Evolutionary conservation across 2,797 vertebrate species (phyloP), one percentile per base, ranked within the genome.

Genomic region (Clarias platycephalus): DNA sequence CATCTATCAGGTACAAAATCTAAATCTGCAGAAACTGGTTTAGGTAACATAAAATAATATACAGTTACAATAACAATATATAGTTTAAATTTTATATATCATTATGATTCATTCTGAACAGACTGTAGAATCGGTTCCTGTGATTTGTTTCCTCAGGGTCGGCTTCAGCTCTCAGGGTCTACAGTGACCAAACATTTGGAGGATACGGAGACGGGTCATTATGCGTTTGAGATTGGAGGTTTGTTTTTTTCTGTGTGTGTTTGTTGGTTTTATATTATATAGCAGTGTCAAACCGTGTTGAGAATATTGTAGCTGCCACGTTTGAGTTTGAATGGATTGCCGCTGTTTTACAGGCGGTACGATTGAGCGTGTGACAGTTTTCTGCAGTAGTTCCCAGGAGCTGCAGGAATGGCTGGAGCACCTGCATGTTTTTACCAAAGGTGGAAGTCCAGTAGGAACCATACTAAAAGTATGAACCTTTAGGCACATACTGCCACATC

Each of bases 371-470:
- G 89, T 95, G 71, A 95, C 94, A 0, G 96, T 99, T 76, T 95
- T 95, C 90, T 99, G 98, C 92, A 94, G 87, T 88, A 96, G 89
- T 90, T 92, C 92, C 79, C 96, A 96, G 87, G 98, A 99, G 83
- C 92, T 97, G 85, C 96, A 98, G 0, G 97, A 99, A 26, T 99
- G 98, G 98, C 91, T 99, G 1, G 97, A 99, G 49, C 96, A 97
- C 86, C 95, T 99, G 80, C 95, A 95, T 82, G 94, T 94, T 68
- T 93, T 96, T 66, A 96, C 93, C 90, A 98, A 97, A 94, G 97
- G 96, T 70, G 95, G 95, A 0, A 93, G 95, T 57, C 95, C 96
- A 44, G 95, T 94, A 57, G 90, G 94, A 86, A 96, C 95, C 0
- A 87, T 96, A 20, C 91, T 93, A 86, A 99, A 98, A 94, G 94